A percentile compares a stretch with the other conserved stretches of the same genome.
Conservation (phyloP, 2,113 vertebrate species). For the Ictidomys tridecemlineatus region DNA sequence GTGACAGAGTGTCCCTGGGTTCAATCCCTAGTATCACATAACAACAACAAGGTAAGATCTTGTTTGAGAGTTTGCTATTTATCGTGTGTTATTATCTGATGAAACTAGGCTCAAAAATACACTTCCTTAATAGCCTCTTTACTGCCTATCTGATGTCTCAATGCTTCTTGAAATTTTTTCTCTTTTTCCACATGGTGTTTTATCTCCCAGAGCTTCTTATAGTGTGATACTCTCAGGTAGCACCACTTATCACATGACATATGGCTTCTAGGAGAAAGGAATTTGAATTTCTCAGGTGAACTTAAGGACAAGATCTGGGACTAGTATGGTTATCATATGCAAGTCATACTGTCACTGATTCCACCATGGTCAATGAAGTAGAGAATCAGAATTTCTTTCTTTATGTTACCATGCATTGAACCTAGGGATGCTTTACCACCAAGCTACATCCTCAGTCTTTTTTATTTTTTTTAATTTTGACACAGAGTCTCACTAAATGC, state of each 20-base stretch:
- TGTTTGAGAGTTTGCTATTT: not conserved
- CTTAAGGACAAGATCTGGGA: not conserved
- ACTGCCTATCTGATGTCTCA: not conserved
- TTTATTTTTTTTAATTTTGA: too few relatives aligned
- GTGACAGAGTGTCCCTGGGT: too few relatives aligned
- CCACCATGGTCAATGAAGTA: not conserved
- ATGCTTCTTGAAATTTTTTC: not conserved
- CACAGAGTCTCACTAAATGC: too few relatives aligned
- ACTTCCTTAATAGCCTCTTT: not conserved
- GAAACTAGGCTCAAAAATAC: not conserved
- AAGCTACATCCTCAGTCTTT: too few relatives aligned
- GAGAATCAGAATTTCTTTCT: not conserved
- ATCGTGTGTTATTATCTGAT: not conserved
- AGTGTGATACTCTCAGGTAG: not conserved
- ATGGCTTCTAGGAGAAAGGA: not conserved
- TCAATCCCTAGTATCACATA: too few relatives aligned
- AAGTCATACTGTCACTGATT: not conserved
- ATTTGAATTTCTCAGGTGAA: not conserved
- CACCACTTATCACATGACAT: not conserved
- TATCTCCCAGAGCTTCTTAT: not conserved
- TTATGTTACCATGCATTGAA: not conserved
- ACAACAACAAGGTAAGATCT: too few relatives aligned
- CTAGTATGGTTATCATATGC: not conserved
- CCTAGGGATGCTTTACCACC: too few relatives aligned
- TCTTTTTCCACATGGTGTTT: not conserved